Evolutionary conservation across 1,140 invertebrate species (phyloP).

Genomic region (Tenebrio molitor): DNA sequence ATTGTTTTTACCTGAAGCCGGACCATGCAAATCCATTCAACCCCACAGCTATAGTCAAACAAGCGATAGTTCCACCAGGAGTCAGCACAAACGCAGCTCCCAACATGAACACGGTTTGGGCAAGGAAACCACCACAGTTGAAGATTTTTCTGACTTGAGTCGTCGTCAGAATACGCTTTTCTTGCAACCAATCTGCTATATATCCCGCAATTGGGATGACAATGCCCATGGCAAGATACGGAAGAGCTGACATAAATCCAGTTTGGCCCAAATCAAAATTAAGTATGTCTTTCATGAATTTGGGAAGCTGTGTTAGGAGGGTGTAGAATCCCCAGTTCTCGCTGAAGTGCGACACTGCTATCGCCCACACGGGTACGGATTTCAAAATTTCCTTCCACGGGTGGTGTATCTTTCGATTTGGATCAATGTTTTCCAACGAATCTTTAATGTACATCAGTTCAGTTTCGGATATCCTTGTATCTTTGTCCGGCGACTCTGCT

Average conservation of each 20-base stretch:
- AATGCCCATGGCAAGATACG: constrained; percentile 89
- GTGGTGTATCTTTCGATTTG: constrained; percentile 70
- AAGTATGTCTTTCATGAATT: constrained; percentile 89
- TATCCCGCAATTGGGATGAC: constrained; percentile 84
- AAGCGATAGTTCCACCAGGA: constrained; percentile 77
- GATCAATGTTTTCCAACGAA: constrained; percentile 61
- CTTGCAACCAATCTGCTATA: constrained; percentile 82
- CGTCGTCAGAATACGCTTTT: constrained; percentile 75
- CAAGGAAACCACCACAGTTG: constrained; percentile 83
- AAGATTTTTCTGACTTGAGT: constrained; percentile 82
- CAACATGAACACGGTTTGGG: constrained; percentile 89
- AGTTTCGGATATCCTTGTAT: constrained; percentile 79
- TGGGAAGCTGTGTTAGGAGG: constrained; percentile 89
- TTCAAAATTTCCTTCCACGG: constrained; percentile 87
- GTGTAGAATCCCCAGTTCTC: constrained; percentile 98
- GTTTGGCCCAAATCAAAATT: constrained; percentile 81
- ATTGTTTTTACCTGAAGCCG: constrained; percentile 88
- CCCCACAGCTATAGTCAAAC: constrained; percentile 87
- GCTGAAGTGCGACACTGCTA: constrained; percentile 90
- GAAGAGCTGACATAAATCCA: constrained; percentile 86
- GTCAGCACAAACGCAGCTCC: constrained; percentile 78
- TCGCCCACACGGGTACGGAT: constrained; percentile 91
- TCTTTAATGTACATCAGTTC: constrained; percentile 85
- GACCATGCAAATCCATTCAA: constrained; percentile 91
- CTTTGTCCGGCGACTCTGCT: constrained; percentile 82